Conservation (phyloP, 2,113 vertebrate species). For the Heptranchias perlo region DNA sequence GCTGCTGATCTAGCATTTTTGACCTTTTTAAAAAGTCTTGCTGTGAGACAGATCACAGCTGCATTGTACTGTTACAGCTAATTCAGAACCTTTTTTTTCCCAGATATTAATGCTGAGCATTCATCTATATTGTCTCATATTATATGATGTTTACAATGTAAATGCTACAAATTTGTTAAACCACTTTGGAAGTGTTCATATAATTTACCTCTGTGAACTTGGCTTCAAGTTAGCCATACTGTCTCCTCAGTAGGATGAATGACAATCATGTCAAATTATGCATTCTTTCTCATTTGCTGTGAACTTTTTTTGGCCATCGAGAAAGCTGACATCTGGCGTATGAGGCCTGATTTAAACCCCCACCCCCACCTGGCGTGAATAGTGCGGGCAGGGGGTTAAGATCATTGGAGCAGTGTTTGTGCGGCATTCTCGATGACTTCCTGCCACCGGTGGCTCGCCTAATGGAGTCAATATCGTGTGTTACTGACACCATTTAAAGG, state of each 20-base stretch:
- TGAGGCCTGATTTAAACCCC: no score
- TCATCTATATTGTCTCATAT: neutral
- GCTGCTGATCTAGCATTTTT: neutral
- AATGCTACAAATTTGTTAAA: neutral
- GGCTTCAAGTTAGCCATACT: no score
- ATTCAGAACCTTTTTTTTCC: neutral
- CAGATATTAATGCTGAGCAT: neutral
- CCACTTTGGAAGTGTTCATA: neutral
- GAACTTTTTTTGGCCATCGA: neutral
- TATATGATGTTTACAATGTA: neutral
- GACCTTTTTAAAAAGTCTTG: neutral
- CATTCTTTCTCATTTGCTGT: neutral
- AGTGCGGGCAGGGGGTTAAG: no score
- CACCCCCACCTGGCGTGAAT: no score
- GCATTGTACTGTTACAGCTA: neutral
- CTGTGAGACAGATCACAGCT: neutral
- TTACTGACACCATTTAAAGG: no score
- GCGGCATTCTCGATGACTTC: no score
- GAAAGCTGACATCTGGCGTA: neutral
- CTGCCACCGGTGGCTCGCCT: no score
- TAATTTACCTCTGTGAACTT: neutral
- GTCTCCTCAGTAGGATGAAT: neutral
- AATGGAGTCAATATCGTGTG: no score
- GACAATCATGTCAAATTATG: neutral
- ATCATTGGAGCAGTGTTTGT: no score